Conservation (phyloP, 2,797 vertebrate species). For the Nyctalus aviator region DNA sequence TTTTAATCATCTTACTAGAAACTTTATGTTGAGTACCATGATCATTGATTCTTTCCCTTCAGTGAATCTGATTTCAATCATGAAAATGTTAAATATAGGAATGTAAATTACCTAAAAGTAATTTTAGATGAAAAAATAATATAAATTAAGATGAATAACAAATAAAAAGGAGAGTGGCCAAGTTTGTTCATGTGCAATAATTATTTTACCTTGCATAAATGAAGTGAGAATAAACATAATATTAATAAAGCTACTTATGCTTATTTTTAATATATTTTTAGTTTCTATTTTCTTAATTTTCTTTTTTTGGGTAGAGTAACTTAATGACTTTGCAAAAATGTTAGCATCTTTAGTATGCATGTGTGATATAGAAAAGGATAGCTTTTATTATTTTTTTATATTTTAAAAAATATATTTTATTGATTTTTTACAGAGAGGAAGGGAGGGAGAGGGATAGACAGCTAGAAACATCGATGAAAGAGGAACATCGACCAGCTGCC, state of each 20-base stretch:
- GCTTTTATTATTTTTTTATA: neutral
- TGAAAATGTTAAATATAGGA: neutral
- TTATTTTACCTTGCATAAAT: neutral
- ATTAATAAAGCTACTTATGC: neutral
- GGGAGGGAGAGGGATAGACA: too few relatives aligned
- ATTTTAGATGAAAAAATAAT: neutral
- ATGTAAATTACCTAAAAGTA: neutral
- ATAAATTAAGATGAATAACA: neutral
- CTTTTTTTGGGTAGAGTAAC: neutral
- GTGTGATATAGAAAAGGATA: neutral
- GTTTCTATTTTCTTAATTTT: neutral
- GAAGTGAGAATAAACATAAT: neutral
- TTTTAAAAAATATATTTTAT: too few relatives aligned
- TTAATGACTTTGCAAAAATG: neutral
- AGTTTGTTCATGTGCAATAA: neutral
- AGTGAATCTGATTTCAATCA: neutral
- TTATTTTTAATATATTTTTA: neutral
- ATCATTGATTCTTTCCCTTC: neutral
- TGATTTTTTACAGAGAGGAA: too few relatives aligned
- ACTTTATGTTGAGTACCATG: neutral
- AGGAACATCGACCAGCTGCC: too few relatives aligned
- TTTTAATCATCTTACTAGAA: neutral
- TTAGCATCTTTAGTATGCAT: neutral
- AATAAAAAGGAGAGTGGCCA: neutral
- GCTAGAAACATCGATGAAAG: too few relatives aligned